A percentile compares a stretch with the other conserved stretches of the same genome.
Evolutionary conservation across 1,140 invertebrate genomes (phyloP).

Genomic region (Orchestia grillus): DNA sequence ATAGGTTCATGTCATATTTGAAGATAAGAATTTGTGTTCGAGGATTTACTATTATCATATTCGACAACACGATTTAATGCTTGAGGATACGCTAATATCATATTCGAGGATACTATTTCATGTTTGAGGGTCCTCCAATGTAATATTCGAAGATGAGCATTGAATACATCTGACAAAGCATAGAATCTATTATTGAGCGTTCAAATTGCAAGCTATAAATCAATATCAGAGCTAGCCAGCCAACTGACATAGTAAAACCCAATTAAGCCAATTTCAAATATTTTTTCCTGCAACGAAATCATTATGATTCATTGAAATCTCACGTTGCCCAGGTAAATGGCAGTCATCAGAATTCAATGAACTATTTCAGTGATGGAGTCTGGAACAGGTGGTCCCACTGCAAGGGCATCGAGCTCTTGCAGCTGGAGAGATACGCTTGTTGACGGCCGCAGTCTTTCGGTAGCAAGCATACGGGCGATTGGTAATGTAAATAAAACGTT

Average conservation of each 20-base stretch:
- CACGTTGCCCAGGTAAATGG: background rate
- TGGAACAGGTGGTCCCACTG: too few species aligned
- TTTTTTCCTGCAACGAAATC: background rate
- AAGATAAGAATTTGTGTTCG: too few species aligned
- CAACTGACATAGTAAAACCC: background rate
- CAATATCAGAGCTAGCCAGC: background rate
- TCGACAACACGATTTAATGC: too few species aligned
- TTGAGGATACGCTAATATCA: too few species aligned
- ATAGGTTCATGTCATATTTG: too few species aligned
- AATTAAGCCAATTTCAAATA: background rate
- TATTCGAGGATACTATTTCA: too few species aligned
- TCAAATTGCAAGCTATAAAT: background rate
- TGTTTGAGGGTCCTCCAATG: background rate
- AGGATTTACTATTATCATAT: too few species aligned
- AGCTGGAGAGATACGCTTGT: too few species aligned
- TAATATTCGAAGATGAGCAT: background rate
- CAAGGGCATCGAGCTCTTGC: too few species aligned
- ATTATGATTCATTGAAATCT: background rate
- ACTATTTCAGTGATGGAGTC: background rate
- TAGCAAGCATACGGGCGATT: too few species aligned
- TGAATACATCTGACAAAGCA: background rate
- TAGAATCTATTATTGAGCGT: background rate
- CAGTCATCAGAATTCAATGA: background rate
- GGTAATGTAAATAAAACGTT: too few species aligned
- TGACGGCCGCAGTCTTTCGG: too few species aligned